phyloP scores from a whole-genome alignment of 2,113 vertebrate species.

The Vanacampus margaritifer region DNA sequence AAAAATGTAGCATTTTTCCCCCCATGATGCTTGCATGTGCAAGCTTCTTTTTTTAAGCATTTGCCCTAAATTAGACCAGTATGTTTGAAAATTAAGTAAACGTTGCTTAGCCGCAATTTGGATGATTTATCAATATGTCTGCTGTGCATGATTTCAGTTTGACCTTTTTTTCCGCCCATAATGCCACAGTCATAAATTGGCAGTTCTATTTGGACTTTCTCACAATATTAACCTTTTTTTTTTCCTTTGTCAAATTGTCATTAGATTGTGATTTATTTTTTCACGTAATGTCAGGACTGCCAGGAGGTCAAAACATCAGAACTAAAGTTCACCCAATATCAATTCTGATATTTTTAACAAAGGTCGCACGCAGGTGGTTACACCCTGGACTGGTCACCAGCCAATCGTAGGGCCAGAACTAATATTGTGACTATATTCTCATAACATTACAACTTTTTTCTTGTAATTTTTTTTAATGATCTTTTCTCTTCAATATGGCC shows the following conservation, averaged over 20 bases:
- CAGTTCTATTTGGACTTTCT: background rate
- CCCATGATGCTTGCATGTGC: too few relatives aligned
- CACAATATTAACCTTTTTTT: background rate
- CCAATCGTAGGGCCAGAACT: background rate
- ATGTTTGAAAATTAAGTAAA: too few relatives aligned
- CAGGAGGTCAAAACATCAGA: slow-evolving; percentile 54
- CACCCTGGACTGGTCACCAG: background rate
- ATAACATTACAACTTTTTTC: background rate
- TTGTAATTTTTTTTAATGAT: too few relatives aligned
- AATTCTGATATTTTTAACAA: background rate
- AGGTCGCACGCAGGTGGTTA: background rate
- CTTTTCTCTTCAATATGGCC: background rate
- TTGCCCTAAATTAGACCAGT: too few relatives aligned
- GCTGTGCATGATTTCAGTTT: too few relatives aligned
- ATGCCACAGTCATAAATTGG: too few relatives aligned
- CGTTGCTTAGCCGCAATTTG: too few relatives aligned
- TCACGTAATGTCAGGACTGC: slow-evolving; percentile 15
- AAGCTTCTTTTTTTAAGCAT: too few relatives aligned
- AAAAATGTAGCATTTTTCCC: too few relatives aligned
- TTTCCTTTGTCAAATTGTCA: background rate
- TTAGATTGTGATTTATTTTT: background rate
- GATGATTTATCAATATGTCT: too few relatives aligned
- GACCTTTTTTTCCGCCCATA: too few relatives aligned
- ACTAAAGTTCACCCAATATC: background rate
- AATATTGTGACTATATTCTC: background rate